A percentile compares a stretch with the other conserved stretches of the same genome.
These are phyloP conservation scores for Rhinoptilus africanus DNA, from an alignment of 2,113 vertebrate genomes.

Conservation along the genomic window DNA sequence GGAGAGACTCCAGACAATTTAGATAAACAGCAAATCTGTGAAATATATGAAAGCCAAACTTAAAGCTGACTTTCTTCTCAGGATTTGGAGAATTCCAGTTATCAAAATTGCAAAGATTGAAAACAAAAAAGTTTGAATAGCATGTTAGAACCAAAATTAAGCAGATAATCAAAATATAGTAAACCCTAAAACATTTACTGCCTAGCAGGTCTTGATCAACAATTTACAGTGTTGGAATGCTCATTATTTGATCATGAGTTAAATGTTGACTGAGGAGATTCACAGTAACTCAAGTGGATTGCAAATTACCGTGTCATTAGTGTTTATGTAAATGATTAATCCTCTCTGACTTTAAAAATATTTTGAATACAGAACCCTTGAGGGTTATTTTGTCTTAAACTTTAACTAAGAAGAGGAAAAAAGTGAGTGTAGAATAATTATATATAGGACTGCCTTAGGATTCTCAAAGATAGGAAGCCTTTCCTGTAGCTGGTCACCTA, in stretches of 20 bases:
- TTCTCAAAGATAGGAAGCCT: neutral
- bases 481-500: neutral
- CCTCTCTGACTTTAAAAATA: neutral
- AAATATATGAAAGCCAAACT: neutral
- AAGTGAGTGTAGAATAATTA: neutral
- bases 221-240: neutral
- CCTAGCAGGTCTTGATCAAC: neutral
- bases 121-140: neutral
- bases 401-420: neutral
- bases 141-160: neutral
- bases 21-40: neutral
- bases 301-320: neutral
- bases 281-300: neutral
- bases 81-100: neutral
- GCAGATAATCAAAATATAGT: neutral
- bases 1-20: neutral
- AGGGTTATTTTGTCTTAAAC: neutral
- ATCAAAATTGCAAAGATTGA: neutral
- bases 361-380: neutral
- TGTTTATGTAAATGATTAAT: neutral
- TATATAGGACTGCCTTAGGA: neutral
- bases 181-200: neutral
- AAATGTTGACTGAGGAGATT: neutral
- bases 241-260: neutral
- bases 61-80: neutral